Evolutionary conservation across 2,113 vertebrate species (phyloP).

Genomic region (Pantherophis guttatus): DNA sequence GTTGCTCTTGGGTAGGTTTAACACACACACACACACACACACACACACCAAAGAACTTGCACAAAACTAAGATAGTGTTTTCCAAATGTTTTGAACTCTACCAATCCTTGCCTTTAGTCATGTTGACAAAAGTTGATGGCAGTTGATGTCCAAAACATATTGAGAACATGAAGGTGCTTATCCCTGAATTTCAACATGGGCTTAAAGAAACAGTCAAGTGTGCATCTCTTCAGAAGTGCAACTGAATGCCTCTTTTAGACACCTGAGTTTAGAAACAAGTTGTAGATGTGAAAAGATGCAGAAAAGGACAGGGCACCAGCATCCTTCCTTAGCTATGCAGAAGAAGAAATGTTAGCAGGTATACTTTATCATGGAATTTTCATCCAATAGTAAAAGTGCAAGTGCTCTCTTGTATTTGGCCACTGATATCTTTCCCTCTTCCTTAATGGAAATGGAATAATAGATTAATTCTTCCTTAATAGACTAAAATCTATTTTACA

Average conservation of each 20-base stretch:
- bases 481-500: not conserved
- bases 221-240: too few species aligned
- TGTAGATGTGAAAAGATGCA: not conserved
- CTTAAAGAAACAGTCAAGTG: not conserved
- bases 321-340: not conserved
- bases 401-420: not conserved
- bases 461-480: not conserved
- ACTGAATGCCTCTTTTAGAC: not conserved
- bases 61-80: not conserved
- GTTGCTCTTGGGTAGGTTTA: not conserved
- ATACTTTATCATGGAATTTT: not conserved
- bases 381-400: not conserved
- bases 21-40: fast-evolving
- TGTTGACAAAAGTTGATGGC: not conserved
- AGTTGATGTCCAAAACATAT: not conserved
- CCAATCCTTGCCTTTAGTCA: not conserved
- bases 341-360: not conserved
- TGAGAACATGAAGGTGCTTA: not conserved
- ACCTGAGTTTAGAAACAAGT: not conserved
- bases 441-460: not conserved
- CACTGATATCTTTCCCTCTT: not conserved
- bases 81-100: not conserved
- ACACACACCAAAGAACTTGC: not conserved
- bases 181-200: not conserved
- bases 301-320: not conserved